phyloP scores from a whole-genome alignment of 2,888 invertebrate genomes.

The Drosophila mettleri region DNA sequence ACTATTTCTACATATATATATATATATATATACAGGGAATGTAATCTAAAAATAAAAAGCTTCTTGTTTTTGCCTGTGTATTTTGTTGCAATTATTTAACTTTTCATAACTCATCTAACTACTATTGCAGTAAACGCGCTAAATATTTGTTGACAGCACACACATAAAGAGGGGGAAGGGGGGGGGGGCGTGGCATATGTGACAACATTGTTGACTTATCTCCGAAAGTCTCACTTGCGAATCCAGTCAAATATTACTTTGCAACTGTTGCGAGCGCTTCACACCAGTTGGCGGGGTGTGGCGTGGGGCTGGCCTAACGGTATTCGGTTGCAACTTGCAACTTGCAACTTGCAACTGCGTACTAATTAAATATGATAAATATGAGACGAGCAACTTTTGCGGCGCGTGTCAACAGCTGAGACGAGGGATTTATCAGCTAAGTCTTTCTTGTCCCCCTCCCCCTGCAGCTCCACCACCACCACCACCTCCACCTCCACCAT shows the following conservation, averaged over 20 bases:
- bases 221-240: slow-evolving; percentile 23
- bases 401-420: slow-evolving; percentile 68
- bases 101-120: slow-evolving; percentile 73
- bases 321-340: slow-evolving; percentile 60
- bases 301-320: neutral
- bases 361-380: slow-evolving; percentile 80
- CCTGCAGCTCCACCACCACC: too few species aligned
- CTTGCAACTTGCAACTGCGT: slow-evolving; percentile 37
- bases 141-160: slow-evolving; percentile 76
- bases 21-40: neutral
- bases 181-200: slow-evolving; percentile 14
- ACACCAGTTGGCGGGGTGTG: neutral
- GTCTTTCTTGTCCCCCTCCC: neutral
- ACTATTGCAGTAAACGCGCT: slow-evolving; percentile 71
- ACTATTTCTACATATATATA: slow-evolving; percentile 2
- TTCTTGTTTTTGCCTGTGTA: slow-evolving; percentile 16
- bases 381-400: slow-evolving; percentile 70
- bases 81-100: slow-evolving; percentile 68
- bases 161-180: neutral
- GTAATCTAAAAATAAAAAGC: neutral
- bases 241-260: slow-evolving; percentile 63
- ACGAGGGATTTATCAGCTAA: slow-evolving; percentile 26
- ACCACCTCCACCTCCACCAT: neutral
- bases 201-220: slow-evolving; percentile 70
- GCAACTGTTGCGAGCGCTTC: slow-evolving; percentile 43